phyloP scores from a whole-genome alignment of 2,888 invertebrate species.

The Mesorhabditis sp. region DNA sequence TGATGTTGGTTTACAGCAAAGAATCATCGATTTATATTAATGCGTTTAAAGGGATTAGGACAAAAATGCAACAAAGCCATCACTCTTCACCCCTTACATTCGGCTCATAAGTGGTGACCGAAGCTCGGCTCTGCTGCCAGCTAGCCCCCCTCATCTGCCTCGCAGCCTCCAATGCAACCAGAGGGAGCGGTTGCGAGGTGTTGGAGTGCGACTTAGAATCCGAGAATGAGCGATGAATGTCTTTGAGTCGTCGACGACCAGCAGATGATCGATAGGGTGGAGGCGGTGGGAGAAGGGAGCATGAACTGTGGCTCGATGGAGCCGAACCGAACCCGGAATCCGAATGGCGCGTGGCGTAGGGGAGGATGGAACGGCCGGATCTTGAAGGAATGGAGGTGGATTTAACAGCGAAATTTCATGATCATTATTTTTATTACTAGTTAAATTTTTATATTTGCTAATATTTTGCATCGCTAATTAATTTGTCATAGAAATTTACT shows the following conservation, averaged over 20 bases:
- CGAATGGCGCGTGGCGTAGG: slow-evolving; percentile 50
- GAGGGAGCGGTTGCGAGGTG: slow-evolving; percentile 17
- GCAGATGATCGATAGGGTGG: slow-evolving; percentile 46
- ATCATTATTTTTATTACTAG: too few relatives aligned
- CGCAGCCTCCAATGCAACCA: slow-evolving; percentile 8
- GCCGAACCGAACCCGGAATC: slow-evolving; percentile 56
- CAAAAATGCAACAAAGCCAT: too few relatives aligned
- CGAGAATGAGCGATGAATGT: slow-evolving; percentile 48
- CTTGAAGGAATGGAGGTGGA: slow-evolving; percentile 8
- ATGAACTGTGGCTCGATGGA: slow-evolving; percentile 41
- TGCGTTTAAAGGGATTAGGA: too few relatives aligned
- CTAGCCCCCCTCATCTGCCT: slow-evolving; percentile 16
- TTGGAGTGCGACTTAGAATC: slow-evolving; percentile 38
- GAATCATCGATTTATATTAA: too few relatives aligned
- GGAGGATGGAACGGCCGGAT: slow-evolving; percentile 37
- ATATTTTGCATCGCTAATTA: too few relatives aligned
- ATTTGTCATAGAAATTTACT: too few relatives aligned
- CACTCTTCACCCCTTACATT: background rate
- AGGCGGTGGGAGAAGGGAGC: slow-evolving; percentile 54
- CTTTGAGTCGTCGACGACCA: slow-evolving; percentile 15
- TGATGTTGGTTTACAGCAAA: too few relatives aligned
- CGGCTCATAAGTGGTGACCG: background rate
- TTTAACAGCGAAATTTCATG: too few relatives aligned
- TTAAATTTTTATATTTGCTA: too few relatives aligned
- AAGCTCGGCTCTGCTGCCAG: slow-evolving; percentile 13